phyloP scores from a whole-genome alignment of 2,113 vertebrate species.

The Odontophorus gujanensis region DNA sequence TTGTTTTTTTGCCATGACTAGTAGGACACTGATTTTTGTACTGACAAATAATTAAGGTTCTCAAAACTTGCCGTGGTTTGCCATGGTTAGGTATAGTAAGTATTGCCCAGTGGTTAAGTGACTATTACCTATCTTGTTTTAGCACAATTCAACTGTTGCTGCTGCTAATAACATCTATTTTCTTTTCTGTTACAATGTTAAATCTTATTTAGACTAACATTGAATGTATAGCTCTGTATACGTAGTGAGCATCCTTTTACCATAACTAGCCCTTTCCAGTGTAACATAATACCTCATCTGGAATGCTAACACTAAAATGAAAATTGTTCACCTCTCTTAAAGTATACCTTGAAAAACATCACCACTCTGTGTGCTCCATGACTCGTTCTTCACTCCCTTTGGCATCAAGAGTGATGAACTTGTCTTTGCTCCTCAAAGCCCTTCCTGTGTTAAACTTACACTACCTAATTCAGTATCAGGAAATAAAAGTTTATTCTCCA shows the following conservation, averaged over 20 bases:
- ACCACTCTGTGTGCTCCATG: accelerated
- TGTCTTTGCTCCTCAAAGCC: not conserved
- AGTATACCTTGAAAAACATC: not conserved
- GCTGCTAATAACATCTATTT: not conserved
- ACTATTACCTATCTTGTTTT: not conserved
- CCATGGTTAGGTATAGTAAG: not conserved
- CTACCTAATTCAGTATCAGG: not conserved
- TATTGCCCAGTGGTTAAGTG: not conserved
- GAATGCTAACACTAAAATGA: not conserved
- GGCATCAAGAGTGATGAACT: not conserved
- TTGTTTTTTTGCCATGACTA: not conserved
- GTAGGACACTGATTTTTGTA: not conserved
- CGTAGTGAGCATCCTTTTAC: not conserved
- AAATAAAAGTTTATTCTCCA: not conserved
- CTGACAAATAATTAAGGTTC: not conserved
- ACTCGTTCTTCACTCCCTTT: not conserved
- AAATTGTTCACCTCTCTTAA: not conserved
- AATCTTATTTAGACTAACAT: not conserved
- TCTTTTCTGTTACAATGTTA: not conserved
- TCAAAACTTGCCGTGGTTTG: not conserved
- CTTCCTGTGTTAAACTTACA: not conserved
- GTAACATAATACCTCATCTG: not conserved
- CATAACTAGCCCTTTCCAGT: not conserved
- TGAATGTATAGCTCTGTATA: not conserved
- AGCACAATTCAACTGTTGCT: not conserved